phyloP scores from a whole-genome alignment of 2,113 vertebrate species.

The Orientallactaga bullata region DNA sequence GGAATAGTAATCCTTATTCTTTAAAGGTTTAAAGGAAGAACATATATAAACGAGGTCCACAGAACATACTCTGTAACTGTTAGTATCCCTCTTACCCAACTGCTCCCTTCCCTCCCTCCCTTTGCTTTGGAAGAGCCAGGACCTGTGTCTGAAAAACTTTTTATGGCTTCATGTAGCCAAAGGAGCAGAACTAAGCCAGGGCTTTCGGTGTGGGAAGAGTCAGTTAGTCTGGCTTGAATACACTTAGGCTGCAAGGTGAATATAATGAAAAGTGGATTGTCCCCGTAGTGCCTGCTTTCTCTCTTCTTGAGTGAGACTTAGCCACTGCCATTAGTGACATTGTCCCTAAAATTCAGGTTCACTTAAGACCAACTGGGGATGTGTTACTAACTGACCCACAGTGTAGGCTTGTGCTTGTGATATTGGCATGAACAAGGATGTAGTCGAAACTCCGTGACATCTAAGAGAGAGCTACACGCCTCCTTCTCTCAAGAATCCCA shows the following conservation, averaged over 20 bases:
- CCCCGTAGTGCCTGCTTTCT: background rate
- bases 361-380: background rate
- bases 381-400: background rate
- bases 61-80: background rate
- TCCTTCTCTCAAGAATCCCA: background rate
- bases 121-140: constrained; percentile 13
- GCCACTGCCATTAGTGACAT: background rate
- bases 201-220: background rate
- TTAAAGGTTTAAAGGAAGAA: background rate
- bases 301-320: background rate
- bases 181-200: background rate
- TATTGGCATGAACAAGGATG: background rate
- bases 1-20: background rate
- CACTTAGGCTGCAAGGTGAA: background rate
- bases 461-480: background rate
- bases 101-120: background rate
- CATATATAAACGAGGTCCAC: background rate
- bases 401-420: background rate
- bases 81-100: background rate
- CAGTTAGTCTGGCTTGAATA: constrained; percentile 13
- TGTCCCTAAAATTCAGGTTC: background rate
- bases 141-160: background rate
- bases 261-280: background rate
- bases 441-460: background rate
- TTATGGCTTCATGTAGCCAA: constrained; percentile 20